Evolutionary conservation across 2,797 vertebrate species (phyloP).

Genomic region (Onychomys torridus): DNA sequence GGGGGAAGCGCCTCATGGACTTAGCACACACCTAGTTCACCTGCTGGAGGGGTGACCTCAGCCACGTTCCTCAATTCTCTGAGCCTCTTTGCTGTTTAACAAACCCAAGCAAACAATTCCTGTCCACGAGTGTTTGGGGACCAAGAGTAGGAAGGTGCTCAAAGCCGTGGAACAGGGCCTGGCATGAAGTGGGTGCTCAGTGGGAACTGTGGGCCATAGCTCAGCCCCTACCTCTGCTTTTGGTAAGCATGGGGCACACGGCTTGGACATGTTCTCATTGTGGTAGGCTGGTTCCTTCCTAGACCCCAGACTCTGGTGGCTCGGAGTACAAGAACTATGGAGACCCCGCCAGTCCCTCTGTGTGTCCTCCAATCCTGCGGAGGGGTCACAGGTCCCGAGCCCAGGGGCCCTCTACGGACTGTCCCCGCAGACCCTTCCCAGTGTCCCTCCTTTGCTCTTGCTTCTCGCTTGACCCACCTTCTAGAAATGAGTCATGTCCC

Average conservation of each 20-base stretch:
- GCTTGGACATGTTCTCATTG: not conserved
- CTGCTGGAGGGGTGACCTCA: not conserved
- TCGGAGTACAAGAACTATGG: not conserved
- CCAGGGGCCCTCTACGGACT: not conserved
- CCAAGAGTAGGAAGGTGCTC: not conserved
- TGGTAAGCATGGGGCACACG: not conserved
- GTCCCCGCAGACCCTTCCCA: not conserved
- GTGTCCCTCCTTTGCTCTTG: not conserved
- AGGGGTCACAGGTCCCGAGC: not conserved
- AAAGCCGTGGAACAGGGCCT: not conserved
- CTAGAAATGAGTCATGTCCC: not conserved
- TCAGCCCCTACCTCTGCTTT: not conserved
- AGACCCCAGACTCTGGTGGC: not conserved
- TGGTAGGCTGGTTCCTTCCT: not conserved
- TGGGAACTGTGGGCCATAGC: fast-evolving
- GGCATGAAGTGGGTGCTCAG: too few relatives aligned
- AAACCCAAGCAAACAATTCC: not conserved
- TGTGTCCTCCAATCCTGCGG: fast-evolving
- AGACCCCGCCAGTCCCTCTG: not conserved
- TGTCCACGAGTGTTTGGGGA: not conserved
- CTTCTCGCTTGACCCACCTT: not conserved
- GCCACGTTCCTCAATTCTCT: not conserved
- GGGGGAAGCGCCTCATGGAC: not conserved
- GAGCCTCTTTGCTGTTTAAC: not conserved
- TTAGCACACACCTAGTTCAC: not conserved